Evolutionary conservation across 2,888 invertebrate species (phyloP).

Genomic region (Hypselothyrea guttata): DNA sequence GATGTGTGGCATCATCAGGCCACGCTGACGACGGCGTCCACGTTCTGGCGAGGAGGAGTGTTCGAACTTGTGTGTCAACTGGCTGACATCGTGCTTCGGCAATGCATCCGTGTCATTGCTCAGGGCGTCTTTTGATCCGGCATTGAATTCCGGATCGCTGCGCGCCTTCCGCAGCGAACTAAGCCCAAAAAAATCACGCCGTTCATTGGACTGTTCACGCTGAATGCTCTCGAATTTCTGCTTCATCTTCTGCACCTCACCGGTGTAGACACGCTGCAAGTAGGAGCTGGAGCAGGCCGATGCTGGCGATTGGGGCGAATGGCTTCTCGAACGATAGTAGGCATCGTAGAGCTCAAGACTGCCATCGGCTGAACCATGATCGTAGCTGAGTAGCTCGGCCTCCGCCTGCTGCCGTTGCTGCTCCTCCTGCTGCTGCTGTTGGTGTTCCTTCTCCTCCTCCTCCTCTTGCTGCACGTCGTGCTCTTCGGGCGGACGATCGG

Average conservation of each 20-base stretch:
- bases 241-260: slow-evolving; percentile 90
- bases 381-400: slow-evolving; percentile 54
- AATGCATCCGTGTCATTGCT: slow-evolving; percentile 70
- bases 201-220: slow-evolving; percentile 51
- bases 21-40: slow-evolving; percentile 83
- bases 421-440: slow-evolving; percentile 19
- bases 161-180: slow-evolving; percentile 85
- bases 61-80: slow-evolving; percentile 86
- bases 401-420: slow-evolving; percentile 19
- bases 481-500: slow-evolving; percentile 83
- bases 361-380: slow-evolving; percentile 66
- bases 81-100: slow-evolving; percentile 38
- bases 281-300: slow-evolving; percentile 85
- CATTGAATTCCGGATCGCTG: slow-evolving; percentile 90
- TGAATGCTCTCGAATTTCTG: slow-evolving; percentile 87
- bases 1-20: slow-evolving; percentile 92
- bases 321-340: slow-evolving; percentile 87
- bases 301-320: slow-evolving; percentile 88
- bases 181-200: slow-evolving; percentile 80
- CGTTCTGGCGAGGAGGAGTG: slow-evolving; percentile 77
- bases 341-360: slow-evolving; percentile 86
- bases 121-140: slow-evolving; percentile 84
- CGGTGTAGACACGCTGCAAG: slow-evolving; percentile 88
- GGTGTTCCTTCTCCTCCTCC: too few relatives aligned
- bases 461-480: slow-evolving; percentile 47